A percentile compares a stretch with the other conserved stretches of the same genome.
These are phyloP conservation scores for Metopolophium dirhodum DNA, from an alignment of 1,140 invertebrate species.

Conservation along the genomic window DNA sequence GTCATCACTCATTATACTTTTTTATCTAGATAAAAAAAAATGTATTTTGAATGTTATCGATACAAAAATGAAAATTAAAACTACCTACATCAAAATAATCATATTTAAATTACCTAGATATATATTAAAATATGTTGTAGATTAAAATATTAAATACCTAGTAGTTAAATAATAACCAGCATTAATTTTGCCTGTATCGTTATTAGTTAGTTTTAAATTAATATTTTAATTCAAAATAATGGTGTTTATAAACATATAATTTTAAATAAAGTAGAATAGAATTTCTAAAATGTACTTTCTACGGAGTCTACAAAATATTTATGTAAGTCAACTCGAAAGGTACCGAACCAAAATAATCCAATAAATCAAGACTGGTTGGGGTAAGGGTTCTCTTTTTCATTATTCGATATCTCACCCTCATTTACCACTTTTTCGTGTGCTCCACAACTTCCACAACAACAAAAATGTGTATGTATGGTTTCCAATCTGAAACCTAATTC, in stretches of 20 bases:
- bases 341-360: slow-evolving; percentile 24
- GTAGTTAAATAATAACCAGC: too few relatives aligned
- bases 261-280: background rate
- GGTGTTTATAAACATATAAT: background rate
- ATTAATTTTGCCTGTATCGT: background rate
- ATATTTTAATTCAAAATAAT: background rate
- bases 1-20: background rate
- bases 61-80: background rate
- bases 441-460: background rate
- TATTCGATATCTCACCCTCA: slow-evolving; percentile 1
- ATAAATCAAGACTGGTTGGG: slow-evolving; percentile 40
- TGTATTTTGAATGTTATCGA: background rate
- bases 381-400: slow-evolving; percentile 26
- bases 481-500: slow-evolving; percentile 53
- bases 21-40: background rate
- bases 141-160: too few relatives aligned
- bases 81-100: background rate
- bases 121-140: too few relatives aligned
- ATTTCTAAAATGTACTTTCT: background rate
- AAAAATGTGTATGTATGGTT: slow-evolving; percentile 26
- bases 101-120: background rate
- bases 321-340: slow-evolving; percentile 9
- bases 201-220: background rate
- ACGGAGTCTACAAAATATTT: slow-evolving; percentile 17
- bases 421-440: background rate